Conservation (phyloP, 1,140 invertebrate genomes). For the Caenorhabditis briggsae region DNA sequence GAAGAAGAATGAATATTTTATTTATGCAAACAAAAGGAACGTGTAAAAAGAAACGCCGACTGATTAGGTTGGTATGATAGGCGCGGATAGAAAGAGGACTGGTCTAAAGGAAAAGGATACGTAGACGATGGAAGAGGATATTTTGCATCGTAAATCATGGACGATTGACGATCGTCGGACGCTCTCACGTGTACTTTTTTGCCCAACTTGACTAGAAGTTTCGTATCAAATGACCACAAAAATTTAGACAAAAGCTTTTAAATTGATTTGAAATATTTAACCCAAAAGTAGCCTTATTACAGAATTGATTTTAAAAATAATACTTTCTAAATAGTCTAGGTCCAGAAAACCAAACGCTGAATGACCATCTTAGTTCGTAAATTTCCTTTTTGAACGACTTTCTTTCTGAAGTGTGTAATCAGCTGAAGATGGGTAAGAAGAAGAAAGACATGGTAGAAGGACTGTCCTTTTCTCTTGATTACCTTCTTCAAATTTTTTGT, state of each 20-base stretch:
- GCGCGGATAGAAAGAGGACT: conserved; percentile 10
- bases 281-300: too few relatives aligned
- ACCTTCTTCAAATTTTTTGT: conserved; percentile 10
- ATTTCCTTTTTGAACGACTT: too few relatives aligned
- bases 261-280: too few relatives aligned
- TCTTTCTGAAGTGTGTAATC: too few relatives aligned
- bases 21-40: conserved; percentile 55
- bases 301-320: too few relatives aligned
- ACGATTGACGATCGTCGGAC: background rate
- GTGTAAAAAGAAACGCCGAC: conserved; percentile 32
- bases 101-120: background rate
- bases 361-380: too few relatives aligned
- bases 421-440: background rate
- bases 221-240: too few relatives aligned
- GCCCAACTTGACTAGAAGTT: too few relatives aligned
- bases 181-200: conserved; percentile 19
- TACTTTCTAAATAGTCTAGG: too few relatives aligned
- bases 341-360: too few relatives aligned
- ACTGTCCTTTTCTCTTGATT: background rate
- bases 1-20: conserved; percentile 8
- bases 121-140: background rate
- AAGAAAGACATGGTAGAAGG: background rate
- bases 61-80: conserved; percentile 8
- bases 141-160: conserved; percentile 31
- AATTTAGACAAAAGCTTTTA: too few relatives aligned